Evolutionary conservation across 2,888 invertebrate genomes (phyloP).

Genomic region (Nomada fabriciana): DNA sequence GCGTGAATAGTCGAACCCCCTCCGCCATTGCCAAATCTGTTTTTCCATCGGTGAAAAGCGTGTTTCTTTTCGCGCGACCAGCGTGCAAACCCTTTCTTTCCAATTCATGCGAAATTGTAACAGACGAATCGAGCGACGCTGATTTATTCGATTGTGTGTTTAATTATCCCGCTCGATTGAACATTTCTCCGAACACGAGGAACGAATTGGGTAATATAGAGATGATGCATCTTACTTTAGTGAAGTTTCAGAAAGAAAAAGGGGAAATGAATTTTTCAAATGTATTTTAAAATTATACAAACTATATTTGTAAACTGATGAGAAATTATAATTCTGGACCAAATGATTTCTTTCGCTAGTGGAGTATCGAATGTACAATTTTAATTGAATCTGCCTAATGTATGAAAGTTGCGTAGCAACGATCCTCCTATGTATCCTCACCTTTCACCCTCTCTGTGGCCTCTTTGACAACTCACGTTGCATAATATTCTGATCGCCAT

Average conservation of each 20-base stretch:
- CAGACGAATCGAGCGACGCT: not conserved
- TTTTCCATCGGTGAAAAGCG: conserved; percentile 39
- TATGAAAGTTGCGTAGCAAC: too few species aligned
- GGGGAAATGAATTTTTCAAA: too few species aligned
- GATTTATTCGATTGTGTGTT: too few species aligned
- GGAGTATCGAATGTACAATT: not conserved
- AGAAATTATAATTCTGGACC: too few species aligned
- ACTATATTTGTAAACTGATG: not conserved
- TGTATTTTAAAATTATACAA: too few species aligned
- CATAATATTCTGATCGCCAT: too few species aligned
- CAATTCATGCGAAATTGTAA: not conserved
- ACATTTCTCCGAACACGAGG: too few species aligned
- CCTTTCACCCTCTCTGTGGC: too few species aligned
- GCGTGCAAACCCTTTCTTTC: not conserved
- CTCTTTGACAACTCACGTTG: too few species aligned
- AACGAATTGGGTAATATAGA: not conserved
- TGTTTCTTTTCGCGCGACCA: conserved; percentile 20
- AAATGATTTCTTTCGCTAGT: not conserved
- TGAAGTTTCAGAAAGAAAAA: too few species aligned
- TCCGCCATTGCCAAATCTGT: conserved; percentile 48
- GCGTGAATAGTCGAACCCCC: conserved; percentile 27
- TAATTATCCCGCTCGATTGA: too few species aligned
- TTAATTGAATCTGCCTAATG: not conserved
- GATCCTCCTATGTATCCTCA: too few species aligned
- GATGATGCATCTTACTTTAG: not conserved